Percentiles rank a stretch among this genome's conserved stretches.
These are phyloP conservation scores for Paracanthobrama guichenoti DNA, from an alignment of 2,113 vertebrate species.

Conservation along the genomic window DNA sequence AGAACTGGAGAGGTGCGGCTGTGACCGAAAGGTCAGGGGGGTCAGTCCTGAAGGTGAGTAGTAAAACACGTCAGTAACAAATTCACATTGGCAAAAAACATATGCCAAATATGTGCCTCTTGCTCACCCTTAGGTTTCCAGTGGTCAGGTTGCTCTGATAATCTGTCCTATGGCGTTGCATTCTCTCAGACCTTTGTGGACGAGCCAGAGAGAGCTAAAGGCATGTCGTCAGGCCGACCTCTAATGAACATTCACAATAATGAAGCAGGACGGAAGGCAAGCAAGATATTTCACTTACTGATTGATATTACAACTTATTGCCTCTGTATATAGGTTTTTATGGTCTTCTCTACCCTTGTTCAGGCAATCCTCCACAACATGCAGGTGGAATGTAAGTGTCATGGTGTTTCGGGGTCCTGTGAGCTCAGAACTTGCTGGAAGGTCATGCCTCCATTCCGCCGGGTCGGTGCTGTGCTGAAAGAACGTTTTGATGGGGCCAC, in stretches of 20 bases:
- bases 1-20: conserved; percentile 80
- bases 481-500: conserved; percentile 76
- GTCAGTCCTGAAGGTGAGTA: conserved; percentile 78
- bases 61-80: background rate
- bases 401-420: conserved; percentile 76
- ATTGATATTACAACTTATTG: background rate
- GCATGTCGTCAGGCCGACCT: conserved; percentile 68
- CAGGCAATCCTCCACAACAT: conserved; percentile 80
- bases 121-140: conserved; percentile 73
- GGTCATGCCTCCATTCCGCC: conserved; percentile 76
- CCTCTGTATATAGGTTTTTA: background rate
- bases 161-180: conserved; percentile 74
- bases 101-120: accelerated
- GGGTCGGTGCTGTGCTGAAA: conserved; percentile 73
- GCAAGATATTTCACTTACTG: background rate
- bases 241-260: conserved; percentile 81
- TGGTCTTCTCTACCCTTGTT: conserved; percentile 1
- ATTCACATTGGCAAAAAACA: background rate
- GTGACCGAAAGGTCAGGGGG: conserved; percentile 74
- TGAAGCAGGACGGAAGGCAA: conserved; percentile 77
- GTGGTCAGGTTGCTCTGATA: conserved; percentile 82
- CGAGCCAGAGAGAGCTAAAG: conserved; percentile 71
- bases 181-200: conserved; percentile 82
- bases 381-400: conserved; percentile 80
- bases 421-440: conserved; percentile 79